These are phyloP conservation scores for Platyscapa corneri DNA, from an alignment of 1,140 invertebrate species.

Conservation along the genomic window DNA sequence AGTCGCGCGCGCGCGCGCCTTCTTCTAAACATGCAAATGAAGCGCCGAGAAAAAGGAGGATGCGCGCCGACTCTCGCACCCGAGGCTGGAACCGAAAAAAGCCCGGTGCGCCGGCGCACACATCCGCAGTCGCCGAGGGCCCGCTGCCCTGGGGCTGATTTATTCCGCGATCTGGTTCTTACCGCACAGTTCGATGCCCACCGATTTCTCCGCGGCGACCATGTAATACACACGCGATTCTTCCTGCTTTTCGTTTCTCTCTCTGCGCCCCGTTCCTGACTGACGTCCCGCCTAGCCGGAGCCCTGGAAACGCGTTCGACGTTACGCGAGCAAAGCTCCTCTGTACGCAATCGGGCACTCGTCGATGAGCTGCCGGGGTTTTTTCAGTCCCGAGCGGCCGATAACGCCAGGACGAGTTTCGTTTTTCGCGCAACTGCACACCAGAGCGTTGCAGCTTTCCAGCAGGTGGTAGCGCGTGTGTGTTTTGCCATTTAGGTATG, in stretches of 20 bases:
- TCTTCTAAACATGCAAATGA: neutral
- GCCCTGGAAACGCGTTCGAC: neutral
- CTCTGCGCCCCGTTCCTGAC: neutral
- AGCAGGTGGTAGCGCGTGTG: neutral
- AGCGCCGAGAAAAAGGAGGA: neutral
- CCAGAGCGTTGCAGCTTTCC: neutral
- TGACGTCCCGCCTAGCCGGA: neutral
- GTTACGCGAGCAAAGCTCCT: neutral
- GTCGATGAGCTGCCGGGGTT: neutral
- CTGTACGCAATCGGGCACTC: neutral
- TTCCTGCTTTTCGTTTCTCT: slow-evolving; percentile 9
- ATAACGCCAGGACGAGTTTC: slow-evolving; percentile 7
- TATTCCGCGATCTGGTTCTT: slow-evolving; percentile 44
- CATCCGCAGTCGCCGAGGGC: neutral
- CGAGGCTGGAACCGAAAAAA: no score
- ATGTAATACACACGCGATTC: neutral
- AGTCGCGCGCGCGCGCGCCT: neutral
- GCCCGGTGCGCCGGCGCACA: no score
- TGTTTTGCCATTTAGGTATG: slow-evolving; percentile 33
- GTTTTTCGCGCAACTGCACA: neutral
- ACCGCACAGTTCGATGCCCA: slow-evolving; percentile 46
- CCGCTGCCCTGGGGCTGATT: neutral
- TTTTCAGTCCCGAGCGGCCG: neutral
- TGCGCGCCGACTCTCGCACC: neutral
- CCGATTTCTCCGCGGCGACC: neutral